These are phyloP conservation scores for Agriopis marginaria DNA, from an alignment of 2,888 invertebrate species.

Conservation along the genomic window DNA sequence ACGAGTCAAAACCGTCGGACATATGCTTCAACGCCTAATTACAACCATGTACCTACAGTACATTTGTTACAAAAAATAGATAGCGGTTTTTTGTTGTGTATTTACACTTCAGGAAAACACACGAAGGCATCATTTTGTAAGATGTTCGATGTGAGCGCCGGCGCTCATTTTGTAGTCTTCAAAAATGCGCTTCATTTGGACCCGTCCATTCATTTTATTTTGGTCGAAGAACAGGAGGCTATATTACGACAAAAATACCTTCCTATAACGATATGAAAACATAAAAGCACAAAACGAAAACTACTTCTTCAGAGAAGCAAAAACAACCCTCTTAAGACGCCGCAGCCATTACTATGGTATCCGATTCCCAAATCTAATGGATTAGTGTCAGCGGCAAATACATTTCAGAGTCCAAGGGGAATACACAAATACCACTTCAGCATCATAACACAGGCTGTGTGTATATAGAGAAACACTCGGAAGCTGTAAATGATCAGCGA, in stretches of 20 bases:
- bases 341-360: conserved; percentile 5
- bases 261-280: neutral
- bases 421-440: conserved; percentile 15
- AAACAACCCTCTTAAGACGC: conserved; percentile 6
- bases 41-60: too few species aligned
- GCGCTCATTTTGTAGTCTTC: too few species aligned
- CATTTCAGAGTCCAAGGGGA: conserved; percentile 15
- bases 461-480: conserved; percentile 21
- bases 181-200: too few species aligned
- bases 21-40: too few species aligned
- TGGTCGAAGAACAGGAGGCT: too few species aligned
- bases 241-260: neutral
- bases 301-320: neutral
- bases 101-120: too few species aligned
- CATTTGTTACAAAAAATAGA: too few species aligned
- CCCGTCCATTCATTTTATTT: too few species aligned
- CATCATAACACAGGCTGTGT: conserved; percentile 21
- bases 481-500: conserved; percentile 35
- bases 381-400: conserved; percentile 19
- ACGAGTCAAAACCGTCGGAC: too few species aligned
- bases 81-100: too few species aligned
- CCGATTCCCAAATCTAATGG: conserved; percentile 11
- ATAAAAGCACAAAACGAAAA: neutral
- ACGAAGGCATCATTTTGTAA: too few species aligned
- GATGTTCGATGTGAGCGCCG: too few species aligned